These are phyloP conservation scores for Periophthalmus modestus DNA, from an alignment of 2,113 vertebrate genomes.

Conservation along the genomic window DNA sequence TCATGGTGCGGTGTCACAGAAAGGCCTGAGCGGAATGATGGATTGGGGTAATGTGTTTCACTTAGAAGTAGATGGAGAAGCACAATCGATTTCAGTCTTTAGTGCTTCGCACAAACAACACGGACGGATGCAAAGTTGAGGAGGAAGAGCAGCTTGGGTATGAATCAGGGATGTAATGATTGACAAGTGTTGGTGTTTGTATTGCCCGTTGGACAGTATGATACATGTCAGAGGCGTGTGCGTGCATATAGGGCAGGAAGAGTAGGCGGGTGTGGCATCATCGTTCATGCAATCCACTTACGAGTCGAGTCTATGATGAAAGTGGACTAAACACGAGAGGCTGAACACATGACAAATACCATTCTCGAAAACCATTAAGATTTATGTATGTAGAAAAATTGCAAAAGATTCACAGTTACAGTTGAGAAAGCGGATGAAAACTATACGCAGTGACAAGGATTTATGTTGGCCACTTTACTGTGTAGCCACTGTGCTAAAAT, in stretches of 20 bases:
- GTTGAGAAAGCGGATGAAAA: neutral
- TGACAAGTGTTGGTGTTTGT: slow-evolving; percentile 2
- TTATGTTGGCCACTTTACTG: neutral
- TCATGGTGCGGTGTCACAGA: slow-evolving; percentile 53
- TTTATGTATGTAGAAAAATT: neutral
- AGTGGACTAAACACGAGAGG: neutral
- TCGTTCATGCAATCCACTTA: neutral
- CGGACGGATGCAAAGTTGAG: slow-evolving; percentile 10
- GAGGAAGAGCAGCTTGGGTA: neutral
- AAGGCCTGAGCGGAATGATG: slow-evolving; percentile 53
- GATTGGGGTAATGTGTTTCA: slow-evolving; percentile 56
- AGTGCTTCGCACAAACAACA: slow-evolving; percentile 25
- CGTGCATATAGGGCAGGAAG: slow-evolving; percentile 16
- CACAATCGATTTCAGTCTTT: slow-evolving; percentile 48
- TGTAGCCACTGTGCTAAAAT: neutral
- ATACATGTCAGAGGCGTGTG: slow-evolving; percentile 26
- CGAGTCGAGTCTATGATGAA: neutral
- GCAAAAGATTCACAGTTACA: neutral
- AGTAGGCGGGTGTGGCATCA: slow-evolving; percentile 23
- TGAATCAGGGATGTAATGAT: slow-evolving; percentile 25
- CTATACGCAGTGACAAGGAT: slow-evolving; percentile 1
- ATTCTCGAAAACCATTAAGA: neutral
- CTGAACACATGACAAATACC: neutral
- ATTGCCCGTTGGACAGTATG: slow-evolving; percentile 7
- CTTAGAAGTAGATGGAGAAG: slow-evolving; percentile 42